Conservation (phyloP, 2,888 invertebrate species). For the Lasioglossum figueresi region DNA sequence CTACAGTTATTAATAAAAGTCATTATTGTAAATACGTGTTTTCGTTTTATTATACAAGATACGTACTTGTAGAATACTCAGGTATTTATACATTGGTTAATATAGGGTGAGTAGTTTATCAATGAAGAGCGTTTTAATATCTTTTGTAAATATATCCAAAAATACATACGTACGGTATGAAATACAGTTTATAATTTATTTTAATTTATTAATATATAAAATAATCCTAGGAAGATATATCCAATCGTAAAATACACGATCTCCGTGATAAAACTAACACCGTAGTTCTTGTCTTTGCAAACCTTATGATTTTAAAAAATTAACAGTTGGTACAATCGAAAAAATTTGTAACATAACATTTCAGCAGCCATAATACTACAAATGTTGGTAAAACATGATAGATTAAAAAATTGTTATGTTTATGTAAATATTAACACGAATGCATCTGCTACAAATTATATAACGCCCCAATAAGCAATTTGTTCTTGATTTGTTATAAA, state of each 20-base stretch:
- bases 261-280: conserved; percentile 5
- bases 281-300: not conserved
- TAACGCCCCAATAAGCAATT: too few species aligned
- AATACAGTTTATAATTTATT: conserved; percentile 45
- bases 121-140: conserved; percentile 46
- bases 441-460: too few species aligned
- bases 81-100: conserved; percentile 57
- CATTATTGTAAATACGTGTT: conserved; percentile 25
- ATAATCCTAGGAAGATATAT: conserved; percentile 17
- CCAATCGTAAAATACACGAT: conserved; percentile 4
- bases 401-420: too few species aligned
- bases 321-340: too few species aligned
- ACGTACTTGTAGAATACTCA: conserved; percentile 47
- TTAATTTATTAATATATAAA: conserved; percentile 39
- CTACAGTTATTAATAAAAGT: conserved; percentile 15
- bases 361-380: too few species aligned
- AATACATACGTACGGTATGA: conserved; percentile 48
- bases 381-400: too few species aligned
- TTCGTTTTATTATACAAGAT: conserved; percentile 50
- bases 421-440: too few species aligned
- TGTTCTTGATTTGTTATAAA: too few species aligned
- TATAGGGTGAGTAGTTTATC: conserved; percentile 27
- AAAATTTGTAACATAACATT: too few species aligned
- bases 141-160: conserved; percentile 57
- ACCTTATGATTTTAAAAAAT: too few species aligned